Evolutionary conservation across 2,888 invertebrate genomes (phyloP).

Genomic region (Acrobasis suavella): DNA sequence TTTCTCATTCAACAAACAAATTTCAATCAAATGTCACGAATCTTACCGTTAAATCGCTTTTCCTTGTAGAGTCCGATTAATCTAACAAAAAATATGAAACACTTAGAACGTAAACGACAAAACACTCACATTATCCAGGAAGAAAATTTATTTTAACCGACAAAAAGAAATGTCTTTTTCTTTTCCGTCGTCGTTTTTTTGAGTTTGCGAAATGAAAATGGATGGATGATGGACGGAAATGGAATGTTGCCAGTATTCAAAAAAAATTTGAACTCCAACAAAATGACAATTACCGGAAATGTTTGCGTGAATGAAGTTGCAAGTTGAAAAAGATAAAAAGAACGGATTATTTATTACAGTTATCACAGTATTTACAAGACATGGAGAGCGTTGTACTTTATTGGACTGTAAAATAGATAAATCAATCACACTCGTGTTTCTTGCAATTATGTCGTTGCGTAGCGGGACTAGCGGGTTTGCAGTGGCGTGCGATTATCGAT

Average conservation of each 20-base stretch:
- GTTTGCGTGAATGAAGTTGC: too few relatives aligned
- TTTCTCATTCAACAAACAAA: conserved; percentile 77
- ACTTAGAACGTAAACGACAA: conserved; percentile 48
- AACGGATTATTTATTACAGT: too few relatives aligned
- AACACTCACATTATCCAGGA: conserved; percentile 66
- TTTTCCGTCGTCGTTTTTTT: conserved; percentile 75
- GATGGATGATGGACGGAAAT: conserved; percentile 58
- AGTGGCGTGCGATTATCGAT: too few relatives aligned
- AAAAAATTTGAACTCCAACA: background rate
- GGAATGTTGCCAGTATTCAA: conserved; percentile 48
- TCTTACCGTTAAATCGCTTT: conserved; percentile 66
- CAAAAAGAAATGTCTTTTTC: conserved; percentile 59
- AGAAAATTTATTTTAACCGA: conserved; percentile 58
- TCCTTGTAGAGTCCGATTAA: conserved; percentile 40
- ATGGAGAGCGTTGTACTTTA: too few relatives aligned
- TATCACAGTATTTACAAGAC: too few relatives aligned
- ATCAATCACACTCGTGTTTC: too few relatives aligned
- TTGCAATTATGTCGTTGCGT: too few relatives aligned
- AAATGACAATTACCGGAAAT: too few relatives aligned
- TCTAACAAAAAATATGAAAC: conserved; percentile 51
- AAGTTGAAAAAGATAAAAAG: too few relatives aligned
- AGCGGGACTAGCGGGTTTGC: too few relatives aligned
- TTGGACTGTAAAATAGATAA: too few relatives aligned
- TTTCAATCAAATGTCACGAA: conserved; percentile 64
- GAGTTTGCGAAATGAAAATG: conserved; percentile 74